Percentiles rank a stretch among this genome's conserved stretches.
These are phyloP conservation scores for Anoplopoma fimbria DNA, from an alignment of 2,113 vertebrate species.

Conservation along the genomic window DNA sequence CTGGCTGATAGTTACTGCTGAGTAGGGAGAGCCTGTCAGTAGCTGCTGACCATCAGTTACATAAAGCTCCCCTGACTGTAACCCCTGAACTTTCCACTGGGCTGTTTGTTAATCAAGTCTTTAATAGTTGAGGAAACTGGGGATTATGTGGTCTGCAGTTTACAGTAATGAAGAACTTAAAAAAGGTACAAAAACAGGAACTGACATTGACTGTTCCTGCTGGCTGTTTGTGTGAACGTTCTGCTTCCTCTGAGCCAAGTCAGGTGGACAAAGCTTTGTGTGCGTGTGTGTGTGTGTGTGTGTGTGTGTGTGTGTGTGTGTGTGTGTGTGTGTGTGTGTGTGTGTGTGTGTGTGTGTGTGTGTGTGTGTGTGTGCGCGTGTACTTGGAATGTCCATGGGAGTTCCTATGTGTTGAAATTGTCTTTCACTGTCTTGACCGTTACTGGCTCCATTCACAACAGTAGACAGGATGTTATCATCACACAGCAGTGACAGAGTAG, in stretches of 20 bases:
- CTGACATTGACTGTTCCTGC: slow-evolving; percentile 65
- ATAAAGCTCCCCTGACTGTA: slow-evolving; percentile 47
- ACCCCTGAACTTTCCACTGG: slow-evolving; percentile 49
- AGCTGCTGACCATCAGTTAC: slow-evolving; percentile 44
- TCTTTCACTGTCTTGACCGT: slow-evolving; percentile 24
- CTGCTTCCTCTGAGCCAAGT: slow-evolving; percentile 2
- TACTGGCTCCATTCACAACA: slow-evolving; percentile 33
- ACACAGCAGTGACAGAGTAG: slow-evolving; percentile 25
- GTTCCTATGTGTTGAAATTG: slow-evolving; percentile 51
- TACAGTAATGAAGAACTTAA: slow-evolving; percentile 58
- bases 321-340: slow-evolving; percentile 26
- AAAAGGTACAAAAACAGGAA: slow-evolving; percentile 77
- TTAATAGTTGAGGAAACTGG: slow-evolving; percentile 67
- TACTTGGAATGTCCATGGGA: slow-evolving; percentile 39
- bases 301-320: slow-evolving; percentile 7
- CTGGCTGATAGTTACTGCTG: slow-evolving; percentile 58
- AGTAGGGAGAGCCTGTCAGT: slow-evolving; percentile 42
- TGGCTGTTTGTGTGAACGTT: slow-evolving; percentile 20
- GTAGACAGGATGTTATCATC: slow-evolving; percentile 31
- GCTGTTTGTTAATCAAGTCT: slow-evolving; percentile 57
- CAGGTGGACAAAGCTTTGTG: neutral
- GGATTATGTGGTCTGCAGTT: slow-evolving; percentile 53
- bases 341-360: slow-evolving; percentile 10
- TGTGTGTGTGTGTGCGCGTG: too few relatives aligned
- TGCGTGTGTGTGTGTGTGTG: slow-evolving; percentile 18